Evolutionary conservation across 2,113 vertebrate species (phyloP).

Genomic region (Phyllostomus hastatus): DNA sequence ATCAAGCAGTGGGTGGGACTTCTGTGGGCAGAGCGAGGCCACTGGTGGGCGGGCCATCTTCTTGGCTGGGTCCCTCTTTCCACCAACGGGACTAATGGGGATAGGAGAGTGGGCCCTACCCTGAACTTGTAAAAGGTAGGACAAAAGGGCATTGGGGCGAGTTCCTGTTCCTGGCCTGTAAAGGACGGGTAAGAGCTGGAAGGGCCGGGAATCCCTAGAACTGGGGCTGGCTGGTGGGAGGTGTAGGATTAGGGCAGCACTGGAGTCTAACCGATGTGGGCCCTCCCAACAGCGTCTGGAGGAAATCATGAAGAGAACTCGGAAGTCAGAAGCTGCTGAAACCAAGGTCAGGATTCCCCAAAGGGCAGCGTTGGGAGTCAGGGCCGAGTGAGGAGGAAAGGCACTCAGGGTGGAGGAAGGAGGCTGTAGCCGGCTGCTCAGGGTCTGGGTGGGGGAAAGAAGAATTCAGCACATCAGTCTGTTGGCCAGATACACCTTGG

Average conservation of each 20-base stretch:
- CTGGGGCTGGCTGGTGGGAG: neutral
- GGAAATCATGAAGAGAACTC: constrained; percentile 98
- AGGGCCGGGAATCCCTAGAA: neutral
- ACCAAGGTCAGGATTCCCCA: constrained; percentile 82
- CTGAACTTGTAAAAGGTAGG: neutral
- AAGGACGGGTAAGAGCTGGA: neutral
- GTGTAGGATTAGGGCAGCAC: neutral
- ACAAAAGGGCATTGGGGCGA: neutral
- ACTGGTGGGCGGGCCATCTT: neutral
- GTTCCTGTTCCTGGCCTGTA: neutral
- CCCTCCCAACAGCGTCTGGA: constrained; percentile 88
- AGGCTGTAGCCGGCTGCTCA: neutral
- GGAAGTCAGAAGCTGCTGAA: constrained; percentile 89
- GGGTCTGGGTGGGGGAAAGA: neutral
- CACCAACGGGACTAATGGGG: rapidly evolving
- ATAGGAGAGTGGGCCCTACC: neutral
- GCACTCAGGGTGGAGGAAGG: neutral
- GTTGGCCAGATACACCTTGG: neutral
- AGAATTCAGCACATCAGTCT: neutral
- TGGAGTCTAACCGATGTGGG: constrained; percentile 2
- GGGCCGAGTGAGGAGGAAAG: neutral
- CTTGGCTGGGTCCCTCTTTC: neutral
- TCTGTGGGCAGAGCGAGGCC: rapidly evolving
- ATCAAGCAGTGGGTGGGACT: rapidly evolving
- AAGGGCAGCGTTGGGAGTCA: neutral